These are phyloP conservation scores for Heptranchias perlo DNA, from an alignment of 2,113 vertebrate genomes.

Conservation along the genomic window DNA sequence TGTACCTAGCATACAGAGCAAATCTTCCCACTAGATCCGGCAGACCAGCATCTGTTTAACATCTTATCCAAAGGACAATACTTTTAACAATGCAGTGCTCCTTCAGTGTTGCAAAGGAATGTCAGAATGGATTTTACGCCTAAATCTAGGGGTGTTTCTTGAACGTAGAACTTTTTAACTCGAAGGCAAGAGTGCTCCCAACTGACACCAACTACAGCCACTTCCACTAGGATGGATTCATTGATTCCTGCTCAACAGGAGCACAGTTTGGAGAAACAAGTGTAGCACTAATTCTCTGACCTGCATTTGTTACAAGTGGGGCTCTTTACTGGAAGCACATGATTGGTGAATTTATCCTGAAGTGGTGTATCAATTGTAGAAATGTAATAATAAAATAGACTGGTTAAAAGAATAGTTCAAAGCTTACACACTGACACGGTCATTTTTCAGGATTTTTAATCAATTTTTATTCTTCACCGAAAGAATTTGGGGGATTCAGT, in stretches of 20 bases:
- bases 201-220: background rate
- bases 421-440: background rate
- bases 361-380: background rate
- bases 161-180: background rate
- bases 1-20: background rate
- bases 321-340: background rate
- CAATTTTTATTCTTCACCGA: background rate
- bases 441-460: background rate
- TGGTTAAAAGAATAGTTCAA: background rate
- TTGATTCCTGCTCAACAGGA: background rate
- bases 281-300: background rate
- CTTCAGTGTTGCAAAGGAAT: background rate
- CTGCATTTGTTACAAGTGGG: background rate
- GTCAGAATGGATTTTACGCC: background rate
- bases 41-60: background rate
- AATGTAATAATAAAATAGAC: background rate
- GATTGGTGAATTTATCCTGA: background rate
- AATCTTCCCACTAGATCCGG: background rate
- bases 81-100: background rate
- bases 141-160: background rate
- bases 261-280: background rate
- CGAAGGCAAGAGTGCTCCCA: background rate
- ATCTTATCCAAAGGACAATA: background rate
- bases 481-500: background rate
- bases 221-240: background rate